phyloP scores from a whole-genome alignment of 1,140 invertebrate genomes.

The Lucilia sericata region DNA sequence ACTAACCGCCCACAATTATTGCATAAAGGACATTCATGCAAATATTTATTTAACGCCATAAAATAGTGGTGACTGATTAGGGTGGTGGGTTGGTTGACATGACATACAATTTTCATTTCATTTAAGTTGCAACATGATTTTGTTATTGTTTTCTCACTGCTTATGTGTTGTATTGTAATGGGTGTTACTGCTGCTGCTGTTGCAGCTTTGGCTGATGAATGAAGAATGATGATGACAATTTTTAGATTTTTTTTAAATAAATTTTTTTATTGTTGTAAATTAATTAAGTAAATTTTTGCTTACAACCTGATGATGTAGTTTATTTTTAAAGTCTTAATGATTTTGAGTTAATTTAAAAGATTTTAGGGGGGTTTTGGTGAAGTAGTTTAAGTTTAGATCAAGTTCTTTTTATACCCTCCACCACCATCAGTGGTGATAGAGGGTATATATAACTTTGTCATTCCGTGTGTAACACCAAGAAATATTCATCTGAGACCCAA shows the following conservation, averaged over 20 bases:
- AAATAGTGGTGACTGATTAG: slow-evolving; percentile 35
- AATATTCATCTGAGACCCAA: too few species aligned
- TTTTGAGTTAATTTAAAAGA: too few species aligned
- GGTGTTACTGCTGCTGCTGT: neutral
- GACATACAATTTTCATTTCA: neutral
- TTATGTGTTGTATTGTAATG: neutral
- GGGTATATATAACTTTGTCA: too few species aligned
- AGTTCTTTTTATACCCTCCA: too few species aligned
- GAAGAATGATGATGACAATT: slow-evolving; percentile 2
- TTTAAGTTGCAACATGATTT: neutral
- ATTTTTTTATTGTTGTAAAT: neutral
- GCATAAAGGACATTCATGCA: slow-evolving; percentile 25
- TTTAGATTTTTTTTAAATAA: neutral
- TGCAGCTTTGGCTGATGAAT: neutral
- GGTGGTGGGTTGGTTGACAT: neutral
- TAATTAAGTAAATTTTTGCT: too few species aligned
- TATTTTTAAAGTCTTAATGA: too few species aligned
- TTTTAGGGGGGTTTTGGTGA: neutral
- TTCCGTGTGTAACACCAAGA: too few species aligned
- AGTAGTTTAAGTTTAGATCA: neutral
- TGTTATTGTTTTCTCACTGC: neutral
- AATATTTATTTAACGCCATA: slow-evolving; percentile 37
- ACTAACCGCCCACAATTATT: slow-evolving; percentile 34
- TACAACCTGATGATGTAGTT: too few species aligned
- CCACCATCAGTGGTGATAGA: too few species aligned